Evolutionary conservation across 2,113 vertebrate species (phyloP).

Genomic region (Triplophysa siluroides): DNA sequence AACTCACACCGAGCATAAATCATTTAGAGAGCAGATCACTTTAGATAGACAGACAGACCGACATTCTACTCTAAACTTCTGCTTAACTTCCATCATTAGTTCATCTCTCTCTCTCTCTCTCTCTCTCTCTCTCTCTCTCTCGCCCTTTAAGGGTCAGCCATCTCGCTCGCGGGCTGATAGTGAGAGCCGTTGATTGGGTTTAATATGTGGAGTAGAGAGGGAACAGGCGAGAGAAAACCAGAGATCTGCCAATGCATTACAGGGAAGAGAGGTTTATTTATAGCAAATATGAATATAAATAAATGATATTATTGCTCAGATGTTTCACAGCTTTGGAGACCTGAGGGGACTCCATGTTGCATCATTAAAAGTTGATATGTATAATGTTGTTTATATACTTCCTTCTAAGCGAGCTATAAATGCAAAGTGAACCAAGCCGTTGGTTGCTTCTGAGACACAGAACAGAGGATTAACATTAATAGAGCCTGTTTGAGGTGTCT

Average conservation of each 20-base stretch:
- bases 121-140: conserved; percentile 29
- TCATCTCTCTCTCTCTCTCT: conserved; percentile 26
- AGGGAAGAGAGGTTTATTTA: conserved; percentile 46
- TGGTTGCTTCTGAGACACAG: too few species aligned
- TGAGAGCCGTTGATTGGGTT: conserved; percentile 52
- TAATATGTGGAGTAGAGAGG: conserved; percentile 2
- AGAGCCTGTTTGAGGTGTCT: not conserved
- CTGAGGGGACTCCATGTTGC: not conserved
- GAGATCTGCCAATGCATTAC: conserved; percentile 43
- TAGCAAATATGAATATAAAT: conserved; percentile 32
- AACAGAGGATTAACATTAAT: too few species aligned
- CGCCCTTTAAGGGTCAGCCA: conserved; percentile 42
- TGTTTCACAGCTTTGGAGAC: conserved; percentile 12
- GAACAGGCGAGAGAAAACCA: conserved; percentile 2
- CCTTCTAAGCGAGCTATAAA: too few species aligned
- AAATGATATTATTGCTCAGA: conserved; percentile 1
- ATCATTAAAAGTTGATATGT: not conserved
- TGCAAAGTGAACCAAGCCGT: too few species aligned
- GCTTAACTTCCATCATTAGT: conserved; percentile 39
- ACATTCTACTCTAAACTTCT: conserved; percentile 34
- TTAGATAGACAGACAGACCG: not conserved
- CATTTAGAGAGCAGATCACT: too few species aligned
- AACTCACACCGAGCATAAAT: not conserved
- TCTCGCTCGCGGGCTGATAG: conserved; percentile 42
- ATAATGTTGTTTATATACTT: too few species aligned